Evolutionary conservation across 2,888 invertebrate genomes (phyloP).

Genomic region (Lasioglossum marginatum): DNA sequence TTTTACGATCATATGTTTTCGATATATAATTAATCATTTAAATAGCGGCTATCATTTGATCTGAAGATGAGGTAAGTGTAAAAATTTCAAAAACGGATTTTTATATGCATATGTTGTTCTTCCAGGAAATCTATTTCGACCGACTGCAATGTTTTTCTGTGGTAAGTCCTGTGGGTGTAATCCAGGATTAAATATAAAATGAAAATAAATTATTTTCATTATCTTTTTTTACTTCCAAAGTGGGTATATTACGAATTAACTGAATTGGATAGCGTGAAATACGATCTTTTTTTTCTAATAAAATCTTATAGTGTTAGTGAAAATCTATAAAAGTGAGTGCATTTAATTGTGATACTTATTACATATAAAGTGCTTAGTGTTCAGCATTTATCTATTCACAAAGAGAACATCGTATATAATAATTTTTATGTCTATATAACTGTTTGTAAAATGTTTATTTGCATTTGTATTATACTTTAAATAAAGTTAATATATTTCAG

Average conservation of each 20-base stretch:
- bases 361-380: neutral
- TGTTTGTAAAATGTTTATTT: neutral
- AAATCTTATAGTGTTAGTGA: constrained; percentile 8
- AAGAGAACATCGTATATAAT: neutral
- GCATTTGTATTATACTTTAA: neutral
- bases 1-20: neutral
- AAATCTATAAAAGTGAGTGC: constrained; percentile 18
- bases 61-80: constrained; percentile 57
- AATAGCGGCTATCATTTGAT: constrained; percentile 35
- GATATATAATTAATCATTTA: constrained; percentile 37
- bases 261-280: neutral
- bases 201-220: neutral
- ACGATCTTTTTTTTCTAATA: neutral
- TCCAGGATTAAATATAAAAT: neutral
- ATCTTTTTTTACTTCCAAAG: neutral
- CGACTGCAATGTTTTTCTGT: constrained; percentile 25
- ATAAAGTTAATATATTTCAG: constrained; percentile 6
- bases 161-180: constrained; percentile 49
- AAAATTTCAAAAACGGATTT: constrained; percentile 26
- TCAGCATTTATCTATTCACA: neutral
- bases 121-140: constrained; percentile 54
- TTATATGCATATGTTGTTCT: constrained; percentile 58
- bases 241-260: neutral
- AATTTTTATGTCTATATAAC: neutral
- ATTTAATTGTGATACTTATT: constrained; percentile 3